Evolutionary conservation across 2,888 invertebrate genomes (phyloP), one percentile per base, ranked within the genome.

Genomic region (Dolichomitus sp.): DNA sequence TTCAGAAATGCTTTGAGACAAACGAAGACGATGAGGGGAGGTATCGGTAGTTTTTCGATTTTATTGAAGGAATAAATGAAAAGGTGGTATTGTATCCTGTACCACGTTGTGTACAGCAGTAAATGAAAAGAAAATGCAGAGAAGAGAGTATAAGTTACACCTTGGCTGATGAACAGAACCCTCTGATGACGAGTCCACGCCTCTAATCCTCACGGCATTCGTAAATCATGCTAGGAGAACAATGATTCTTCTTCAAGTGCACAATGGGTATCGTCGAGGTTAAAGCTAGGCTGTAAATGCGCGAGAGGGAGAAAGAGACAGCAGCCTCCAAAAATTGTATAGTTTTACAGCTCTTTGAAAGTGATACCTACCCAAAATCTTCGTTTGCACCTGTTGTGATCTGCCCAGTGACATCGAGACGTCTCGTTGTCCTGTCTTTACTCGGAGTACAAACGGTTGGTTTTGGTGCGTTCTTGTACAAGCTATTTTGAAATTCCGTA

Each of bases 351-450:
- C 74, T 74, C 79, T 75, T 66, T 75, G 82, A 59, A 82, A 82
- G 70, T 50, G 82, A 82, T 82, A 82, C 78, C 82, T 45, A 70
- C 65, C 65, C 65, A 52, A 75, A 75, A 66, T 70, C 52, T 27
- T 40, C 6, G 75, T 50, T 68, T 82, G 66, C 82, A 84, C 84
- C 84, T 84, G 84, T 84, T 79, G 70, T 54, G 14, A 65, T 23
- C 70, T 23, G 23, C 30, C n/a, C 42, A 66, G 70, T 65, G 69
- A 63, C 74, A 74, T 70, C 66, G 68, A 82, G 74, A 27, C 42
- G 19, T n/a, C 23, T 30, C 17, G 27, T 33, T 30, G 70, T 12
- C 57, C 19, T 40, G 5, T n/a, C 27, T 27, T 23, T 3, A 5
- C 61, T 19, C 40, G 19, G 12, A 14, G 48, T 48, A 0, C 48